These are phyloP conservation scores for Crocidura indochinensis DNA, from an alignment of 2,797 vertebrate genomes.

Conservation along the genomic window DNA sequence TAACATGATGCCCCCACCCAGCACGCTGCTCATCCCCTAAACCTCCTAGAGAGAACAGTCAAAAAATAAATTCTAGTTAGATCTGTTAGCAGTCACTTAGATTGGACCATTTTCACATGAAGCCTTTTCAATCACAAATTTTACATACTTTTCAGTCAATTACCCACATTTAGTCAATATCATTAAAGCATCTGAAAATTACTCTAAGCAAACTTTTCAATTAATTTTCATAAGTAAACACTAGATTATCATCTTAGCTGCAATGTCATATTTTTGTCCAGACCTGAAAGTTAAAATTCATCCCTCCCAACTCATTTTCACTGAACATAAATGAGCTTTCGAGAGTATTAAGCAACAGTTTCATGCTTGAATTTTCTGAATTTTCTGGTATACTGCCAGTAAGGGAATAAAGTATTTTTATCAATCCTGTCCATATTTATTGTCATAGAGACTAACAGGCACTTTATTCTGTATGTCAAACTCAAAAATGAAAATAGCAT, in stretches of 20 bases:
- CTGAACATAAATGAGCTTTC: conserved; percentile 21
- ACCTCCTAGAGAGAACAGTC: too few species aligned
- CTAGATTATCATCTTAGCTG: not conserved
- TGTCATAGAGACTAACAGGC: conserved; percentile 42
- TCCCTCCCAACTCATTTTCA: conserved; percentile 24
- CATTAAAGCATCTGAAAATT: not conserved
- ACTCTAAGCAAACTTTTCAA: not conserved
- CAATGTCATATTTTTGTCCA: conserved; percentile 12
- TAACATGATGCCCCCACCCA: too few species aligned
- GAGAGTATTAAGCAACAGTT: conserved; percentile 6
- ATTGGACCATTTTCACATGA: not conserved
- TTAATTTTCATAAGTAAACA: conserved; percentile 3
- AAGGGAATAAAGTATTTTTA: conserved; percentile 47
- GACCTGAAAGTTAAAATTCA: conserved; percentile 48
- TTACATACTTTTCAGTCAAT: not conserved
- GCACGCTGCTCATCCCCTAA: too few species aligned
- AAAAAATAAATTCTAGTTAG: not conserved
- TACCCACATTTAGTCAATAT: not conserved
- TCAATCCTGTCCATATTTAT: conserved; percentile 45
- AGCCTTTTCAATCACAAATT: not conserved
- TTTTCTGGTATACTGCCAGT: conserved; percentile 41
- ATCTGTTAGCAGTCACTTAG: not conserved
- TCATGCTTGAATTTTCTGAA: conserved; percentile 48
- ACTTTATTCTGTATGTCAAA: conserved; percentile 67
- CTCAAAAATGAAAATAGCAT: conserved; percentile 73